Base-by-base conservation (phyloP, 1,140 invertebrate species). In the Colletes latitarsis region DNA sequence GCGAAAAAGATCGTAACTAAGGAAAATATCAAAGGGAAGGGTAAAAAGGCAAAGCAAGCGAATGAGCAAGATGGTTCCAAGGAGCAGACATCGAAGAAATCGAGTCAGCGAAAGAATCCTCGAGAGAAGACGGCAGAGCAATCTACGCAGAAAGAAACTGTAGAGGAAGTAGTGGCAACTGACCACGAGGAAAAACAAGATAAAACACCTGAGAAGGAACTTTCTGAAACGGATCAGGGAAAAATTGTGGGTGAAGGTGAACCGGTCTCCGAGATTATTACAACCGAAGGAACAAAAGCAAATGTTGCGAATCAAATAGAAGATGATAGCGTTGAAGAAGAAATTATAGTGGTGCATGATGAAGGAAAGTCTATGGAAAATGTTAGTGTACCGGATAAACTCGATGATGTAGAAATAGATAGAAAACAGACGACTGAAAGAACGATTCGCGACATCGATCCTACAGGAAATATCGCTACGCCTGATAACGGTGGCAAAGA, bases 291-390 rank as follows among this genome's bases (percentile, higher is more conserved):
- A 12, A 19, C 15, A 0, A 60, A 60, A 74, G 83, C 70, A 12
- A 41, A 52, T 55, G 19, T 5, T 19, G 43, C 41, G 49, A 58
- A 60, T 41, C 21, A 0, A 30, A 52, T 53, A 6, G 21, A 19
- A n/a, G 14, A 69, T 58, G 14, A 69, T 58, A 77, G 46, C 30
- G 17, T 63, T 39, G 30, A 62, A 76, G 57, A 72, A 79, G 43
- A 89, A 57, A 60, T 67, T 15, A 55, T 3, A 49, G 17, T 9
- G 49, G 30, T 53, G 55, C 55, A 72, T 41, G 15, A 14, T 39
- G 58, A 62, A 43, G 66, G 39, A 49, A 39, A 63, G 21, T 12
- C 14, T 19, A 57, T 43, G 21, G 49, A 19, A 63, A 68, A 55
- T 58, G 9, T 75, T 15, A 15, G 67, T n/a, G 39, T n/a, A 68